phyloP scores from a whole-genome alignment of 1,140 invertebrate genomes.

The Drosophila virilis region DNA sequence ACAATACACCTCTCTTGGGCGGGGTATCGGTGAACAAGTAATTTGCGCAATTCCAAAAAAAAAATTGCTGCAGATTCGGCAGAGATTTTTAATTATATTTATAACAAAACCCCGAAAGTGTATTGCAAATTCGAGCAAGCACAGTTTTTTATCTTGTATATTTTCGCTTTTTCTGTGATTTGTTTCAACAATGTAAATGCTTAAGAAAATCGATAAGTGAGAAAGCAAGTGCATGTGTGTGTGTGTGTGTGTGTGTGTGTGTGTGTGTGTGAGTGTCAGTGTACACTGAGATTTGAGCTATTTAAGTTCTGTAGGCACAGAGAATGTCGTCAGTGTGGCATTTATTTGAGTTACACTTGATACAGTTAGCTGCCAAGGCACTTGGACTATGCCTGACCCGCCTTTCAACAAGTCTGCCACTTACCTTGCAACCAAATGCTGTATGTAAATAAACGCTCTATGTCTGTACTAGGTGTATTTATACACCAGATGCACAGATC shows the following conservation, averaged over 20 bases:
- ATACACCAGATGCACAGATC: constrained; percentile 26
- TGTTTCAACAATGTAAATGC: constrained; percentile 36
- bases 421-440: constrained; percentile 41
- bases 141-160: neutral
- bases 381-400: constrained; percentile 47
- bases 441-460: neutral
- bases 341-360: constrained; percentile 28
- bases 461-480: constrained; percentile 18
- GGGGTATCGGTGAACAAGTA: no score
- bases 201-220: constrained; percentile 66
- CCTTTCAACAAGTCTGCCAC: constrained; percentile 68
- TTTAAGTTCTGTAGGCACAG: constrained; percentile 57
- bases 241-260: constrained; percentile 7
- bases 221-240: constrained; percentile 6
- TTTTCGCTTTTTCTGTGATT: constrained; percentile 17
- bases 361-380: constrained; percentile 31
- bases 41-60: no score
- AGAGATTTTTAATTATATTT: no score
- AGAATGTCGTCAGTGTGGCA: constrained; percentile 23
- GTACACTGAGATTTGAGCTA: constrained; percentile 51
- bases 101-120: neutral
- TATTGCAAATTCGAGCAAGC: neutral
- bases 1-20: no score
- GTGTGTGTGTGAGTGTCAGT: constrained; percentile 6
- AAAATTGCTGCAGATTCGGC: no score